Evolutionary conservation across 1,140 invertebrate genomes (phyloP).

Genomic region (Lethrus apterus): DNA sequence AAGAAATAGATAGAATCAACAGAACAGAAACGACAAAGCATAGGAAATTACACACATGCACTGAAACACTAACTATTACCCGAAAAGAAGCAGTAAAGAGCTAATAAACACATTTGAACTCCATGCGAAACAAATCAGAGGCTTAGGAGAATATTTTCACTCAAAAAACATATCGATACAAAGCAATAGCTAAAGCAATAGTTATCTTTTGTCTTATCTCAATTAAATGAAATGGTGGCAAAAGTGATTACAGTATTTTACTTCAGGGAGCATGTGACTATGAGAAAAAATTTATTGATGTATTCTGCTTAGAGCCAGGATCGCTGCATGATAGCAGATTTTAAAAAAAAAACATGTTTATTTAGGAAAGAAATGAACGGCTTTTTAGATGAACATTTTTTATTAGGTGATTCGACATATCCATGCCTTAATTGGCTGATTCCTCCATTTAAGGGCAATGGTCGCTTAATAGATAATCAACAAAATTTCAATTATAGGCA

Average conservation of each 20-base stretch:
- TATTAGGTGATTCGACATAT: constrained; percentile 17
- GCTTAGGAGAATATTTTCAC: too few species aligned
- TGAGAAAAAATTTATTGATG: constrained; percentile 14
- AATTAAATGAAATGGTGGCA: too few species aligned
- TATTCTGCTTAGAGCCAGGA: constrained; percentile 10
- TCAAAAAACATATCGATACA: too few species aligned
- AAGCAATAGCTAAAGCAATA: too few species aligned
- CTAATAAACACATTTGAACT: too few species aligned
- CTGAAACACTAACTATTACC: too few species aligned
- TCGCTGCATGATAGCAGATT: constrained; percentile 13
- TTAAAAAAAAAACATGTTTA: constrained; percentile 15
- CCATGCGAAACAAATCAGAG: too few species aligned
- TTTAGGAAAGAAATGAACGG: constrained; percentile 1
- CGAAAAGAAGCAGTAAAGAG: too few species aligned
- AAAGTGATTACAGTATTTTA: constrained; percentile 5
- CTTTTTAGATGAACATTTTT: constrained; percentile 14
- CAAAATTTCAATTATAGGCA: constrained; percentile 17
- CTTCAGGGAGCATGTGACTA: not conserved
- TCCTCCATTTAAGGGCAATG: constrained; percentile 14
- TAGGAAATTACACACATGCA: too few species aligned
- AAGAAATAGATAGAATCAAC: too few species aligned
- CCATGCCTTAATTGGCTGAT: constrained; percentile 18
- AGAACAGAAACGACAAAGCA: too few species aligned
- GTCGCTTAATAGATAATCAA: constrained; percentile 9
- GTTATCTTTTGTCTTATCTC: too few species aligned